Conservation (phyloP, 2,797 vertebrate genomes). For the Sciaenops ocellatus region DNA sequence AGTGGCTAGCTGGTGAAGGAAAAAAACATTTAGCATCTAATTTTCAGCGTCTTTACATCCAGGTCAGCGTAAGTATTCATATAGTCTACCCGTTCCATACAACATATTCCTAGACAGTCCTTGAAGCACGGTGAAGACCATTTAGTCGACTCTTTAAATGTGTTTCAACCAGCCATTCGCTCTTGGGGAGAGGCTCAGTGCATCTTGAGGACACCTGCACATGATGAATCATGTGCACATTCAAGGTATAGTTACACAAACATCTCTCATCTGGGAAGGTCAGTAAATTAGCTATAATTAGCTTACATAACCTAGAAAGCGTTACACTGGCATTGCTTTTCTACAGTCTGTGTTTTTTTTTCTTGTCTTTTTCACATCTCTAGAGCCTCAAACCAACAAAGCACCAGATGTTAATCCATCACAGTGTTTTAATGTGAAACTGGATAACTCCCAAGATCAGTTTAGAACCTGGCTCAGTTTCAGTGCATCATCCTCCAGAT, state of each 20-base stretch:
- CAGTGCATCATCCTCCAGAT: background rate
- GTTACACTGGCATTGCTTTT: background rate
- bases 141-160: slow-evolving; percentile 3
- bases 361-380: background rate
- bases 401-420: background rate
- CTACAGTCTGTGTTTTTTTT: background rate
- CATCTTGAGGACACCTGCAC: slow-evolving; percentile 6
- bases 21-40: too few species aligned
- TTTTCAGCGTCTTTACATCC: background rate
- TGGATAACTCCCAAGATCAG: background rate
- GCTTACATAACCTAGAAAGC: background rate
- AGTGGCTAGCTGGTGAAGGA: background rate
- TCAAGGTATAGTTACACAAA: slow-evolving; percentile 10
- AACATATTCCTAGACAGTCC: background rate
- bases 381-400: background rate
- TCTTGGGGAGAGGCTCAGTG: slow-evolving; percentile 3
- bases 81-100: background rate
- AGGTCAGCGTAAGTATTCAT: background rate
- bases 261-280: slow-evolving; percentile 14
- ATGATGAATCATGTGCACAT: slow-evolving; percentile 17
- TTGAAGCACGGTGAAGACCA: background rate
- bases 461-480: slow-evolving; percentile 7
- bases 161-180: background rate
- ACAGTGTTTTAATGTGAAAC: background rate
- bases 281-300: slow-evolving; percentile 24